Evolutionary conservation across 2,888 invertebrate species (phyloP).

Genomic region (Cenopis cana): DNA sequence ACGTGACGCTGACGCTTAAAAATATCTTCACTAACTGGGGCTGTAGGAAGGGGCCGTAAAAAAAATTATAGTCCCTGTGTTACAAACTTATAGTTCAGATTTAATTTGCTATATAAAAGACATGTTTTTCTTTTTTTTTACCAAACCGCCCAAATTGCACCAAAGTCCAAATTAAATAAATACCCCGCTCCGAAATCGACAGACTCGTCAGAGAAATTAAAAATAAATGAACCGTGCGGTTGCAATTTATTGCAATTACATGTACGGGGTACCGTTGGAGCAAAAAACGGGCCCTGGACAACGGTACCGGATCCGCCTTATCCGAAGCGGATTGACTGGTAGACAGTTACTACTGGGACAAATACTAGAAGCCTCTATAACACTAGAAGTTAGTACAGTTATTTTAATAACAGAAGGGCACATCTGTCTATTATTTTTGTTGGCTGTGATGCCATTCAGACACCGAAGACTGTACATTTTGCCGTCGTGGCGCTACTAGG

Average conservation of each 20-base stretch:
- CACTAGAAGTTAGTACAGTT: conserved; percentile 8
- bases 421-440: not conserved
- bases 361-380: conserved; percentile 11
- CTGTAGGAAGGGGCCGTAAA: no score
- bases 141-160: no score
- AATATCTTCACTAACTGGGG: no score
- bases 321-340: conserved; percentile 16
- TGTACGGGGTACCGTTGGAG: conserved; percentile 45
- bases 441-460: no score
- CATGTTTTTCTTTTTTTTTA: no score
- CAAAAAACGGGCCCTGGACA: conserved; percentile 42
- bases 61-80: no score
- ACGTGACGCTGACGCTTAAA: no score
- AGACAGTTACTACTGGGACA: conserved; percentile 27
- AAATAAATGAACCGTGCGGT: conserved; percentile 52
- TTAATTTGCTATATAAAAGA: no score
- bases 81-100: no score
- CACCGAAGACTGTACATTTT: not conserved
- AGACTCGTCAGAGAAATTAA: conserved; percentile 43
- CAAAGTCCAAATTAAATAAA: no score
- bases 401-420: not conserved
- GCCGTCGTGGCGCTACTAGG: not conserved
- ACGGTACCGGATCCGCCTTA: conserved; percentile 33
- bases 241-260: conserved; percentile 59
- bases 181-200: not conserved